Percentiles rank a stretch among this genome's conserved stretches.
Conservation (phyloP, 2,113 vertebrate species). For the Dolichotis patagonum region DNA sequence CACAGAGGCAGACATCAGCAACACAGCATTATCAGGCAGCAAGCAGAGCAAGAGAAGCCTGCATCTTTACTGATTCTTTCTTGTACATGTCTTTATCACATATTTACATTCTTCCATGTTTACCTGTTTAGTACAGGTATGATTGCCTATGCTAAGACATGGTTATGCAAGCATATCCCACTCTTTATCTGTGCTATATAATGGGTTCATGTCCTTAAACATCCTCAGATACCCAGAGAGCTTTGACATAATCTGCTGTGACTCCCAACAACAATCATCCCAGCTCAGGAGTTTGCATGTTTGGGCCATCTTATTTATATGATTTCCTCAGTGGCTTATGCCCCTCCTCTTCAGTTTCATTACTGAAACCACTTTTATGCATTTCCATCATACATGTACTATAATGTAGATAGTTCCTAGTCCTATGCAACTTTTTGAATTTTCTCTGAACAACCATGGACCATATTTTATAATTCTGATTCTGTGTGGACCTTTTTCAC, state of each 20-base stretch:
- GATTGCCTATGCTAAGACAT: no score
- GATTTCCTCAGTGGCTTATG: background rate
- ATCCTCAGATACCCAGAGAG: background rate
- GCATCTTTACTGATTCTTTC: background rate
- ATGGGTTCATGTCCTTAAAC: background rate
- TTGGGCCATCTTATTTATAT: background rate
- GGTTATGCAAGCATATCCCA: no score
- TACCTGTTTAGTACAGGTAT: background rate
- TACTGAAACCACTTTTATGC: background rate
- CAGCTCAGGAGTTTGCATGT: background rate
- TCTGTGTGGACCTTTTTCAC: background rate
- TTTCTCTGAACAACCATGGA: background rate
- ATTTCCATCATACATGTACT: accelerated
- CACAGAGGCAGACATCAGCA: background rate
- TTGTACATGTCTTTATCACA: background rate
- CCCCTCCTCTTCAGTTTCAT: accelerated
- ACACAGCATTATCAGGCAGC: background rate
- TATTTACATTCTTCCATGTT: background rate
- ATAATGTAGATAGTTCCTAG: accelerated
- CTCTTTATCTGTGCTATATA: no score
- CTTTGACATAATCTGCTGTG: background rate
- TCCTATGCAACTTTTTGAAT: accelerated
- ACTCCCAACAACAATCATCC: background rate
- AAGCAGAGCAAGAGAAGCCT: background rate
- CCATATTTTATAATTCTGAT: background rate